Evolutionary conservation across 1,140 invertebrate species (phyloP).

Genomic region (Drosophila quadrilineata): DNA sequence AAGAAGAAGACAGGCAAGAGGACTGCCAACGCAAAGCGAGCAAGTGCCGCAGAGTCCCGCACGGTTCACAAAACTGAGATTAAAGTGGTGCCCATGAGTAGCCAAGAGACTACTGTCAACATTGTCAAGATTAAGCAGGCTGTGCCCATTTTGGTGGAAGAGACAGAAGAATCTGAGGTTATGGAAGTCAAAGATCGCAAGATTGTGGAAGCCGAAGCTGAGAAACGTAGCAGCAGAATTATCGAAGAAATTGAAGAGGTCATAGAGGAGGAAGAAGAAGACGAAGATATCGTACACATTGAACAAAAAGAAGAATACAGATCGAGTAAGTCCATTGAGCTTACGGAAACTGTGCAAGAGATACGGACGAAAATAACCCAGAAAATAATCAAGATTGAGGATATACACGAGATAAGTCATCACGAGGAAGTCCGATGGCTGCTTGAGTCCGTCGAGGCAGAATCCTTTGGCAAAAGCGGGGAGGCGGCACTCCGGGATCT

Average conservation of each 20-base stretch:
- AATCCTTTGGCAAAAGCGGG: conserved; percentile 89
- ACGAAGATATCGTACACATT: conserved; percentile 35
- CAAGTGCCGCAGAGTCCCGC: conserved; percentile 25
- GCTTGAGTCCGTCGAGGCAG: conserved; percentile 87
- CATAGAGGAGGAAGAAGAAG: conserved; percentile 60
- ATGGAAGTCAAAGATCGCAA: conserved; percentile 70
- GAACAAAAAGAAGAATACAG: conserved; percentile 41
- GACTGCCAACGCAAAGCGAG: conserved; percentile 28
- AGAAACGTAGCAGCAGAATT: conserved; percentile 66
- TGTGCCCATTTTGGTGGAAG: conserved; percentile 80
- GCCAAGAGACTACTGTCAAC: conserved; percentile 69
- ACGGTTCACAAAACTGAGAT: conserved; percentile 56
- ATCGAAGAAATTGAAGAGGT: conserved; percentile 65
- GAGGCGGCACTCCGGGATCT: conserved; percentile 89
- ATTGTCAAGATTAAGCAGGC: conserved; percentile 64
- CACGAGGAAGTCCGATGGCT: conserved; percentile 87
- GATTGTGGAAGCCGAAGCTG: conserved; percentile 64
- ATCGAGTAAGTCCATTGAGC: conserved; percentile 52
- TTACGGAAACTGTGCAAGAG: conserved; percentile 66
- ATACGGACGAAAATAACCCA: conserved; percentile 76
- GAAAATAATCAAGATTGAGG: conserved; percentile 68
- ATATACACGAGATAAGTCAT: conserved; percentile 62
- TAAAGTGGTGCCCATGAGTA: conserved; percentile 53
- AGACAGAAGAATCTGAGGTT: conserved; percentile 82
- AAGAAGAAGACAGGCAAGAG: conserved; percentile 69